Base-by-base conservation (phyloP, 1,140 invertebrate species). In the Drosophila repletoides region DNA sequence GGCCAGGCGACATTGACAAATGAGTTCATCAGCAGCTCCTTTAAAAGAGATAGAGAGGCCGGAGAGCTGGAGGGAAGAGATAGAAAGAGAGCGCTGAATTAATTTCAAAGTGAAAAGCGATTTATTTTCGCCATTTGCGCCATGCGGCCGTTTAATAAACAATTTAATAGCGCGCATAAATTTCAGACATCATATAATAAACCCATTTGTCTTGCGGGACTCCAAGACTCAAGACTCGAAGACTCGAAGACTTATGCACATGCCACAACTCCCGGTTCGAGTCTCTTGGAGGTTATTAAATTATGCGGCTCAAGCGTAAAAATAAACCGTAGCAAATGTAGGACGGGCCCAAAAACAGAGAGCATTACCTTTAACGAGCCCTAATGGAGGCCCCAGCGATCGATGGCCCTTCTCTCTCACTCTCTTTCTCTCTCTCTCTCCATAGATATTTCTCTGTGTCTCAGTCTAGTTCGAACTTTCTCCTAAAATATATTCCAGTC, bases 91-190 rank as follows among this genome's bases (percentile, higher is more conserved):
- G 12, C 29, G 45, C 43, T 73, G 72, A 53, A 43, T 73, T 70
- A 61, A 76, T 72, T 76, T 80, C 43, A 69, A 71, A 86, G 80
- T 86, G 80, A 84, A 84, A 86, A 84, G 75, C 75, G 80, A 84
- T 84, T 84, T 86, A 84, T 84, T 79, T 79, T 81, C 79, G 79
- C 79, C 80, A 84, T 84, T 84, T 86, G 77, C 28, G 61, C 76
- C 61, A 56, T 72, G 76, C 55, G 80, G 80, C 71, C 80, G 71
- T 84, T 86, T 86, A 84, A 84, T 84, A 84, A 84, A 84, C 80
- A 84, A 84, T 84, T 84, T 84, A 79, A 86, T 86, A 72, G 80
- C 79, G 74, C 75, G 79, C 79, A 84, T 84, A 84, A 84, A 84
- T 84, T 84, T 83, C 26, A 72, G 75, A 66, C 80, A 72, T 86